Evolutionary conservation across 2,113 vertebrate genomes (phyloP).

Genomic region (Plotosus lineatus): DNA sequence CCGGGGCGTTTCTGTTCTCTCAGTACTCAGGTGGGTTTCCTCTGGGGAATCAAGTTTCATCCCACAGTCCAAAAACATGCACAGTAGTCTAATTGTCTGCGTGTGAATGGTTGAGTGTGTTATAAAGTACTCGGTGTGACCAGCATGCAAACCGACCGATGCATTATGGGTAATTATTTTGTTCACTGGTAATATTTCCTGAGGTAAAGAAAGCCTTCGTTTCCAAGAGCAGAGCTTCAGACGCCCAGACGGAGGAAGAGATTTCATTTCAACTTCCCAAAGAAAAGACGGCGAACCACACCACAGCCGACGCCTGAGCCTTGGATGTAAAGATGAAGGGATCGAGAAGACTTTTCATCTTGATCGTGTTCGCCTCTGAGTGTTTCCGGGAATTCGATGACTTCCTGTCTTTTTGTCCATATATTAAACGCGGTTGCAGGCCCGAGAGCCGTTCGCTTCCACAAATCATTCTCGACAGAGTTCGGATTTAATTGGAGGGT

Average conservation of each 20-base stretch:
- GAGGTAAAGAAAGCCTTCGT: not conserved
- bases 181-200: not conserved
- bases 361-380: not conserved
- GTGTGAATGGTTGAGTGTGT: not conserved
- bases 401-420: not conserved
- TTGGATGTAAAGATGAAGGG: slow-evolving; percentile 9
- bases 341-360: not conserved
- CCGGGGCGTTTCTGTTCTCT: too few relatives aligned
- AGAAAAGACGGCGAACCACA: slow-evolving; percentile 20
- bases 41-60: too few relatives aligned
- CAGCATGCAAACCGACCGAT: too few relatives aligned
- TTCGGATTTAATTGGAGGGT: slow-evolving; percentile 16
- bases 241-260: not conserved
- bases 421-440: not conserved
- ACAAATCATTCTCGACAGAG: slow-evolving; percentile 1
- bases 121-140: not conserved
- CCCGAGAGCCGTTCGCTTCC: not conserved
- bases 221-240: not conserved
- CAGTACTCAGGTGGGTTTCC: too few relatives aligned
- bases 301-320: not conserved
- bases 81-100: too few relatives aligned
- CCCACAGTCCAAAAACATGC: too few relatives aligned
- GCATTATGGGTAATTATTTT: not conserved
- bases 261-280: not conserved
- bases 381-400: not conserved